Conservation (phyloP, 2,113 vertebrate species). For the Tor tambroides region DNA sequence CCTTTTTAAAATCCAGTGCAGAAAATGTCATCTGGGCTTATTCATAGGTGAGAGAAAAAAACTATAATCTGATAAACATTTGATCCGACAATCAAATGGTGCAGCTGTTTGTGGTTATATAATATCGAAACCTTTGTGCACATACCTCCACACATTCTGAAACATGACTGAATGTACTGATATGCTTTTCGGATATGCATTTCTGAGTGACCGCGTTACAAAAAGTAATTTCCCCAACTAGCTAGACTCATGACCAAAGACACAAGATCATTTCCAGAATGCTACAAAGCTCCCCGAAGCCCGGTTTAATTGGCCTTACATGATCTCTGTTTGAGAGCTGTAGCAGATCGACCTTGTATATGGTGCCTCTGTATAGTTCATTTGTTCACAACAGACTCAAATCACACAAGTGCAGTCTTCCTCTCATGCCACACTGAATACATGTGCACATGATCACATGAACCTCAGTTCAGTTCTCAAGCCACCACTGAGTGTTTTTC, state of each 20-base stretch:
- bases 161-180: not conserved
- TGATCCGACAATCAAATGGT: not conserved
- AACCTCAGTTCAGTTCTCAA: constrained; percentile 36
- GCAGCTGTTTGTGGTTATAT: not conserved
- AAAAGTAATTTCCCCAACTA: constrained; percentile 44
- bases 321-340: constrained; percentile 38
- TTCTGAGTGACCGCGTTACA: not conserved
- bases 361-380: constrained; percentile 51
- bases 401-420: constrained; percentile 58
- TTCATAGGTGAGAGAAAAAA: not conserved
- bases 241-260: constrained; percentile 61
- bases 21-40: not conserved
- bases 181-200: constrained; percentile 36
- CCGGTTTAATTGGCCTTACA: constrained; percentile 30
- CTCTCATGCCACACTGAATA: constrained; percentile 51
- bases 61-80: not conserved
- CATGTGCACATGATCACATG: constrained; percentile 32
- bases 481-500: constrained; percentile 27
- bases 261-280: not conserved
- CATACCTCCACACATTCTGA: not conserved
- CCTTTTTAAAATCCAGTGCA: not conserved
- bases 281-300: not conserved
- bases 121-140: not conserved
- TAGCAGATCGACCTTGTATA: constrained; percentile 48
- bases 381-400: constrained; percentile 43